Evolutionary conservation across 2,113 vertebrate genomes (phyloP).

Genomic region (Microtus ochrogaster): DNA sequence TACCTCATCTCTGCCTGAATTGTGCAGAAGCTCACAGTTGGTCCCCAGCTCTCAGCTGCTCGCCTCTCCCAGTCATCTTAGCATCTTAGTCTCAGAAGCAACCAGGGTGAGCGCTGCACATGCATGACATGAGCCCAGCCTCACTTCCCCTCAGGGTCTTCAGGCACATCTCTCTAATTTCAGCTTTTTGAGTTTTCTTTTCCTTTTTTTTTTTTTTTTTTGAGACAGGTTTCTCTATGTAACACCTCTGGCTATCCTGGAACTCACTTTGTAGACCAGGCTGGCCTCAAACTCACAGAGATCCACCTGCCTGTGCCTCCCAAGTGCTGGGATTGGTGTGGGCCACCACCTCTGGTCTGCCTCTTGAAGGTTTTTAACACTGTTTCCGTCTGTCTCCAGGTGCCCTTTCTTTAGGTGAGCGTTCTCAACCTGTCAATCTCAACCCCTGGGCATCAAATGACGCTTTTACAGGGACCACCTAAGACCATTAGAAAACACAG

Average conservation of each 20-base stretch:
- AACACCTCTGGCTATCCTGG: not conserved
- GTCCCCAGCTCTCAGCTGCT: not conserved
- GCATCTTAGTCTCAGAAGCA: not conserved
- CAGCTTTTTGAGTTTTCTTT: not conserved
- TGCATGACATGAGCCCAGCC: not conserved
- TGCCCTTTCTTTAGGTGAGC: not conserved
- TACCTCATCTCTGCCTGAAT: not conserved
- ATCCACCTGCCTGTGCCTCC: not conserved
- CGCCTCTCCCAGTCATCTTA: not conserved
- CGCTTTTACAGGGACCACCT: not conserved
- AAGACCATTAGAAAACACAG: not conserved
- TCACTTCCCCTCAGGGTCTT: not conserved
- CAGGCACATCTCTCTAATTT: not conserved
- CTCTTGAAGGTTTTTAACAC: not conserved
- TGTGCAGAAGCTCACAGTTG: not conserved
- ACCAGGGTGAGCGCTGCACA: not conserved
- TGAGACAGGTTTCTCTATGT: not conserved
- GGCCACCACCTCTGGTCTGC: not conserved
- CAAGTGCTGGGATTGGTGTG: not conserved
- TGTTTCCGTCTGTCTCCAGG: not conserved
- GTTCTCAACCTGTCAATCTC: not conserved
- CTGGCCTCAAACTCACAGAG: not conserved
- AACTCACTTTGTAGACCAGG: not conserved
- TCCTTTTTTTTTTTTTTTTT: too few relatives aligned
- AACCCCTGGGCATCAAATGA: not conserved